Evolutionary conservation across 2,797 vertebrate species (phyloP), one percentile per base, ranked within the genome.

Genomic region (Arrhamphus sclerolepis): DNA sequence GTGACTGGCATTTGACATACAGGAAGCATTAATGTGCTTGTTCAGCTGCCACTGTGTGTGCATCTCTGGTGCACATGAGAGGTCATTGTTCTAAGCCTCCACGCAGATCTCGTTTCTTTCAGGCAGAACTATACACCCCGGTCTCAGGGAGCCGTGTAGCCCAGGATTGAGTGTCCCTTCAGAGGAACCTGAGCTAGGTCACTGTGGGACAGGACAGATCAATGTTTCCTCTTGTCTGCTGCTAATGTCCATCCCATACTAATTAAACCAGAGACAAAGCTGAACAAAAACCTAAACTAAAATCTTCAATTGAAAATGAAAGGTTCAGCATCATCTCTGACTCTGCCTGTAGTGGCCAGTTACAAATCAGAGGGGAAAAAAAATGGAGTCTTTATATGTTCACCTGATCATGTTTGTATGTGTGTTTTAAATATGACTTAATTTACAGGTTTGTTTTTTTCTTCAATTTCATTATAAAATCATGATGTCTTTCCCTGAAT

Each of bases 71-170:
- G 80, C 44, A 75, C 62, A 78, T 20, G 20, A 61, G 71, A 56
- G 79, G 59, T 78, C 66, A 78, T 84, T 81, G 78, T 85, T 87
- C 60, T 56, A 68, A 80, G 54, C 52, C 55, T 66, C 53, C 39
- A 51, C 31, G 70, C 67, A 73, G 86, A 87, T 92, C 78, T 56
- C 28, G 81, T 89, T 89, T 87, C 89, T 70, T 73, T 56, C 51
- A 50, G 49, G 47, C 51, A 54, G 82, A 91, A 92, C 82, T 69
- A 77, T 89, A 93, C 73, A 92, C 89, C 87, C 55, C 49, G 26
- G 84, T 81, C 83, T 80, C 68, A 3, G 26, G 63, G 61, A 77
- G 69, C 77, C 70, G 55, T 34, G 66, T 34, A 64, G 20, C 60
- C 44, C 69, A 29, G 80, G 82, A 85, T 90, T 82, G 77, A 66